Evolutionary conservation across 2,797 vertebrate genomes (phyloP), one percentile per base, ranked within the genome.

Genomic region (Sarcoramphus papa): DNA sequence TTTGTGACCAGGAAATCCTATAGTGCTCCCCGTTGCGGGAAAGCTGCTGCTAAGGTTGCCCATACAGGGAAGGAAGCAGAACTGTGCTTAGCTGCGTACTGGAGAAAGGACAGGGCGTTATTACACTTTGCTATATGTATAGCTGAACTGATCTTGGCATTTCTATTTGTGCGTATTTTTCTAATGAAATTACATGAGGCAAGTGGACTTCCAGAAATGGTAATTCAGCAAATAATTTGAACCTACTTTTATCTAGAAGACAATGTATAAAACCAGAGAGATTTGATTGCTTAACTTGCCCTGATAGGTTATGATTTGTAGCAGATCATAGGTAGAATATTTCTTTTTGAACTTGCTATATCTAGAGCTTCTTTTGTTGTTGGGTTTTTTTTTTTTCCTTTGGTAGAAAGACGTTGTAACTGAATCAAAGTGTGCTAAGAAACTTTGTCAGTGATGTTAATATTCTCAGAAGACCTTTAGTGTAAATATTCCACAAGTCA

Each of bases 41-140:
- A 15, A 30, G 21, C 48, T 50, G 43, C 19, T 50, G 7, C 45
- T 28, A 7, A 45, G 22, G 23, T 15, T 80, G 31, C 30, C 23
- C 17, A 1, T 8, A 9, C 4, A 63, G 31, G 20, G 30, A 33
- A 50, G 22, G 64, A 85, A 28, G 23, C 40, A 37, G 23, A 62
- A 4, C n/a, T 28, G 43, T 1, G 2, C 8, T 76, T n/a, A 47
- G 21, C 16, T 35, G n/a, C 2, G 3, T 31, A 12, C 14, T 31
- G 12, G 22, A n/a, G 24, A 60, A 83, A 57, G 37, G 22, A 48
- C 9, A 40, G 16, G n/a, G 18, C 37, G 28, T 41, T 68, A 25
- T 48, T 35, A n/a, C 4, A 30, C 33, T 27, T 68, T 84, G 25
- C 23, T 27, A 0, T 31, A 20, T 4, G 12, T 18, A n/a, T 18